Evolutionary conservation across 2,797 vertebrate genomes (phyloP), one percentile per base, ranked within the genome.

Genomic region (Alfaro cultratus): DNA sequence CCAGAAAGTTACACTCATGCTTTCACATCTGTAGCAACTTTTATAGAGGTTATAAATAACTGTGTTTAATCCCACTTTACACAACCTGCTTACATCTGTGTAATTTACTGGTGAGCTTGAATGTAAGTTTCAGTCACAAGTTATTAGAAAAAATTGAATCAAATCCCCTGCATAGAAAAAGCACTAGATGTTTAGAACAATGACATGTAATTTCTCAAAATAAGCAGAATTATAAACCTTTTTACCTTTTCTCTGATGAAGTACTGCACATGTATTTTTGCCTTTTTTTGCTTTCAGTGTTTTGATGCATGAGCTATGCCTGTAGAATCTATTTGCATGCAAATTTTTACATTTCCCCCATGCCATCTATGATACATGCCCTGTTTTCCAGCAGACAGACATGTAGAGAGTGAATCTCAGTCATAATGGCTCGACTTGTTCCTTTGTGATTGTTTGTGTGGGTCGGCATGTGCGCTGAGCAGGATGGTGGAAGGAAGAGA

Each of bases 281-380:
- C 91, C 81, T 90, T 79, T 77, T 51, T 51, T 51, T 88, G 87
- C 84, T 88, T 90, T 86, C 83, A 81, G 72, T 86, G 85, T 92
- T 91, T 91, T 92, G 92, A 92, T 95, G 89, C 90, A 91, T 92
- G 87, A 73, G 76, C 76, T 90, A 83, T 83, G 88, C 85, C 81
- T 75, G 91, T 89, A 78, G 83, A 95, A 91, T 93, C 93, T 91
- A 94, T 94, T 95, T 93, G 90, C 91, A 93, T 95, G 94, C 92
- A 94, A 91, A 93, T 94, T 92, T 94, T 91, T 91, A 90, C 93
- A 91, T 91, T 92, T 92, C 87, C 88, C 34, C 79, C 86, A 39
- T 47, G 73, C 86, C 91, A 88, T 86, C 87, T 88, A 82, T 93
- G 91, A 93, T 91, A 89, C 92, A 91, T 94, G 90, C 82, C 87